Percentiles rank a stretch among this genome's conserved stretches.
Evolutionary conservation across 92 coral and sea anemone genomes (phyloP).

Genomic region (Scolanthus callimorphus): DNA sequence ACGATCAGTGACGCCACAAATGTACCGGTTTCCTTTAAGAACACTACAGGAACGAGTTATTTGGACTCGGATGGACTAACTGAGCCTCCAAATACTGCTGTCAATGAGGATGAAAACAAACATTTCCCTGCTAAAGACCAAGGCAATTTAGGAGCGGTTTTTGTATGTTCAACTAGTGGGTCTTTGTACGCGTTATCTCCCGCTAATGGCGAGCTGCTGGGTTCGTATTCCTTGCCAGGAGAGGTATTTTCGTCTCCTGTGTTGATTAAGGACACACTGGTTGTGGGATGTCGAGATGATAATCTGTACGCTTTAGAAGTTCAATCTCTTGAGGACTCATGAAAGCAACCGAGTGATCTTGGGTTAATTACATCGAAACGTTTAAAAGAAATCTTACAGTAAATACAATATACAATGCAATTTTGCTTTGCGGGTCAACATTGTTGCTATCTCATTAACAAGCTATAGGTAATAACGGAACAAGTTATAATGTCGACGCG

Average conservation of each 20-base stretch:
- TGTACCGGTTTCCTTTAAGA: neutral
- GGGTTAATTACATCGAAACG: too few species aligned
- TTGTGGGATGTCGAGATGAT: constrained; percentile 87
- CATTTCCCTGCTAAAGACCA: neutral
- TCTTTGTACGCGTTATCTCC: constrained; percentile 57
- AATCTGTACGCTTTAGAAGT: constrained; percentile 60
- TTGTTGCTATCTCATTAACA: too few species aligned
- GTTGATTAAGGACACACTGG: constrained; percentile 35
- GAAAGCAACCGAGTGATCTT: too few species aligned
- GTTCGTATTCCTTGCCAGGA: constrained; percentile 65
- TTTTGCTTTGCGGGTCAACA: too few species aligned
- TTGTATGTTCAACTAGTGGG: constrained; percentile 66
- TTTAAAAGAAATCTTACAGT: too few species aligned
- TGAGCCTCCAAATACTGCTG: neutral
- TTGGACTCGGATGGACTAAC: neutral
- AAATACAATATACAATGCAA: too few species aligned
- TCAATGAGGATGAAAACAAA: neutral
- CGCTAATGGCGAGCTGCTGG: constrained; percentile 37
- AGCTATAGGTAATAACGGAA: too few species aligned
- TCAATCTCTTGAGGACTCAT: too few species aligned
- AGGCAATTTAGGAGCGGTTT: constrained; percentile 11
- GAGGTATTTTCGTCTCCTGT: constrained; percentile 98
- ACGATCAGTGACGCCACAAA: neutral
- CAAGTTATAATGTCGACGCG: too few species aligned
- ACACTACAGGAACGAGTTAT: neutral